These are phyloP conservation scores for Heliconius eleuchia DNA, from an alignment of 1,140 invertebrate species.

Conservation along the genomic window DNA sequence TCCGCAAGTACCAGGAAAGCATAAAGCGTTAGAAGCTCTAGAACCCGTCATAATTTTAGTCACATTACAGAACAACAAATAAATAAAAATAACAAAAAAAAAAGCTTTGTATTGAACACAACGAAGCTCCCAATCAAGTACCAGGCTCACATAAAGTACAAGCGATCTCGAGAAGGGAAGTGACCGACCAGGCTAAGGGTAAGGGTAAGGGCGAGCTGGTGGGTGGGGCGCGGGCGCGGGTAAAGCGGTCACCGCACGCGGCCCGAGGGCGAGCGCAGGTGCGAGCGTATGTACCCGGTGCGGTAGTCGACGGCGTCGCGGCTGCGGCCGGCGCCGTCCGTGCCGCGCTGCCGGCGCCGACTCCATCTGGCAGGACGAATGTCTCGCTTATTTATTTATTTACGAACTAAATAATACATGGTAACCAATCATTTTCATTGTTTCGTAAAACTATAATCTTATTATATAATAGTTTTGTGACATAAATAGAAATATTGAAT, in stretches of 20 bases:
- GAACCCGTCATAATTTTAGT: too few species aligned
- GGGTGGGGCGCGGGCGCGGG: not conserved
- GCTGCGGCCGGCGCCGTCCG: constrained; percentile 81
- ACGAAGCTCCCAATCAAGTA: not conserved
- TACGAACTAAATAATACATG: too few species aligned
- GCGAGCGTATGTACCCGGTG: constrained; percentile 94
- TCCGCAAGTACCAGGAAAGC: not conserved
- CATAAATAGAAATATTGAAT: too few species aligned
- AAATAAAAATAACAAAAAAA: not conserved
- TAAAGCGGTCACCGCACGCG: constrained; percentile 88
- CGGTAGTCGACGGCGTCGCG: constrained; percentile 90
- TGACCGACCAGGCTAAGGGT: not conserved
- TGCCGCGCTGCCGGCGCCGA: constrained; percentile 82
- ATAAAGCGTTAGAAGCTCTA: not conserved
- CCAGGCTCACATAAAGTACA: not conserved
- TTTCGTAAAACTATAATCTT: too few species aligned
- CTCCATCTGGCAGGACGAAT: constrained; percentile 62
- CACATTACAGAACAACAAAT: not conserved
- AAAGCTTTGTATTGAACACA: too few species aligned
- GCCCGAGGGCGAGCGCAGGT: constrained; percentile 93
- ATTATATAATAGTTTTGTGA: too few species aligned
- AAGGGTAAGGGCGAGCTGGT: too few species aligned
- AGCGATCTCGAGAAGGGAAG: not conserved
- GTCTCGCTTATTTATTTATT: too few species aligned
- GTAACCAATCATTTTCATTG: not conserved